These are phyloP conservation scores for Homarus gammarus DNA, from an alignment of 2,888 invertebrate genomes.

Conservation along the genomic window DNA sequence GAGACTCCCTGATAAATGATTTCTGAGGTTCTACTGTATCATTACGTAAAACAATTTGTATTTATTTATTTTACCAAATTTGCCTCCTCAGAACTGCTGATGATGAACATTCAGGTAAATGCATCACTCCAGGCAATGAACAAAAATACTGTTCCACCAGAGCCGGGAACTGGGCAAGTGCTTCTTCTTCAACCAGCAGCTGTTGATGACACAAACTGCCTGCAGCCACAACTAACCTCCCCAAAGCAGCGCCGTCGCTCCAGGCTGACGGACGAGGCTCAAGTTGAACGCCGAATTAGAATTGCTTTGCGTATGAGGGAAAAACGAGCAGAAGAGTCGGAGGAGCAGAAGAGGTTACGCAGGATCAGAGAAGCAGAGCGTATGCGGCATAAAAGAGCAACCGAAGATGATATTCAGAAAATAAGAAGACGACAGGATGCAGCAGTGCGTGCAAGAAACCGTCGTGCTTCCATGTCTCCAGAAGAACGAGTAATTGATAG, in stretches of 20 bases:
- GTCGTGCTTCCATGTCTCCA: slow-evolving; percentile 63
- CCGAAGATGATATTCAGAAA: slow-evolving; percentile 62
- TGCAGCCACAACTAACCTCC: slow-evolving; percentile 7
- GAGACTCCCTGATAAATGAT: too few relatives aligned
- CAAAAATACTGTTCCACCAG: slow-evolving; percentile 44
- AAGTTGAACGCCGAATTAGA: slow-evolving; percentile 55
- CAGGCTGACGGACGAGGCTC: slow-evolving; percentile 69
- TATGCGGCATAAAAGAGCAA: slow-evolving; percentile 72
- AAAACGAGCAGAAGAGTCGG: slow-evolving; percentile 71
- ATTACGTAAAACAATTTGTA: not conserved
- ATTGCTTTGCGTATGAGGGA: slow-evolving; percentile 74
- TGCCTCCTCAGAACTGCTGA: slow-evolving; percentile 66
- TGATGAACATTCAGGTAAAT: slow-evolving; percentile 73
- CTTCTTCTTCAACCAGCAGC: slow-evolving; percentile 66
- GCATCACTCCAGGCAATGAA: slow-evolving; percentile 67
- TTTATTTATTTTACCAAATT: slow-evolving; percentile 4
- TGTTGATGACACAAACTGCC: slow-evolving; percentile 43
- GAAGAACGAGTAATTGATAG: slow-evolving; percentile 68
- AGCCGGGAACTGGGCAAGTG: slow-evolving; percentile 36
- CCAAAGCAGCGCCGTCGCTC: slow-evolving; percentile 61
- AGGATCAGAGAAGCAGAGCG: slow-evolving; percentile 74
- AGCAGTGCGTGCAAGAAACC: slow-evolving; percentile 68
- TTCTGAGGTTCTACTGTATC: too few relatives aligned
- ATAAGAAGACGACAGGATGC: slow-evolving; percentile 66
- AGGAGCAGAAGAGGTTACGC: slow-evolving; percentile 69